phyloP scores from a whole-genome alignment of 2,888 invertebrate species.

The Parelbella ahira region DNA sequence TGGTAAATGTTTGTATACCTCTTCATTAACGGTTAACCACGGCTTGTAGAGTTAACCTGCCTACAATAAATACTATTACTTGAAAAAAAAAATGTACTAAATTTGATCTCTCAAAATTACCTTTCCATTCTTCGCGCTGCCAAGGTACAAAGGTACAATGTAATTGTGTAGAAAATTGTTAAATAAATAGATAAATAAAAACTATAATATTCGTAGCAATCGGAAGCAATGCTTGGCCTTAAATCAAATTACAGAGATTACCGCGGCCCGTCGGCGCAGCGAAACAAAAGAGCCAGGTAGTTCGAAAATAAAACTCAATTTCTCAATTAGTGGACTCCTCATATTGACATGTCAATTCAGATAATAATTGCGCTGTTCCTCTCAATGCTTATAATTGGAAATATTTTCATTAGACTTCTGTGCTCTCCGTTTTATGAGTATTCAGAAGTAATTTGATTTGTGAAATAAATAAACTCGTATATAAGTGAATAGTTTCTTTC shows the following conservation, averaged over 20 bases:
- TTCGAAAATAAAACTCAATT: conserved; percentile 36
- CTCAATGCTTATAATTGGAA: conserved; percentile 13
- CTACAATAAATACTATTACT: too few relatives aligned
- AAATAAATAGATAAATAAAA: too few relatives aligned
- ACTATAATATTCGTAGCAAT: too few relatives aligned
- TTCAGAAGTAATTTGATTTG: conserved; percentile 1
- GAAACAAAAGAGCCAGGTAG: conserved; percentile 30
- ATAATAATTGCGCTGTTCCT: conserved; percentile 7
- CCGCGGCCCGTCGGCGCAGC: conserved; percentile 23
- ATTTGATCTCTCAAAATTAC: too few relatives aligned
- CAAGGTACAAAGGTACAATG: too few relatives aligned
- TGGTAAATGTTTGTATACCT: too few relatives aligned
- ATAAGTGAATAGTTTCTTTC: neutral
- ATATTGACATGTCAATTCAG: conserved; percentile 41
- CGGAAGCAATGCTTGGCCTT: conserved; percentile 30
- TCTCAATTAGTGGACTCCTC: conserved; percentile 40
- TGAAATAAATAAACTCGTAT: neutral
- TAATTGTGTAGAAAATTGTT: too few relatives aligned
- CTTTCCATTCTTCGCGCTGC: too few relatives aligned
- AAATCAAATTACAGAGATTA: conserved; percentile 36
- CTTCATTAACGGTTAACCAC: too few relatives aligned
- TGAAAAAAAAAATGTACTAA: too few relatives aligned
- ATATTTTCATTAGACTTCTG: conserved; percentile 5
- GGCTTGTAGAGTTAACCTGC: too few relatives aligned
- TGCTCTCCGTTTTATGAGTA: neutral